Evolutionary conservation across 2,797 vertebrate species (phyloP).

Genomic region (Malacoraja senta): DNA sequence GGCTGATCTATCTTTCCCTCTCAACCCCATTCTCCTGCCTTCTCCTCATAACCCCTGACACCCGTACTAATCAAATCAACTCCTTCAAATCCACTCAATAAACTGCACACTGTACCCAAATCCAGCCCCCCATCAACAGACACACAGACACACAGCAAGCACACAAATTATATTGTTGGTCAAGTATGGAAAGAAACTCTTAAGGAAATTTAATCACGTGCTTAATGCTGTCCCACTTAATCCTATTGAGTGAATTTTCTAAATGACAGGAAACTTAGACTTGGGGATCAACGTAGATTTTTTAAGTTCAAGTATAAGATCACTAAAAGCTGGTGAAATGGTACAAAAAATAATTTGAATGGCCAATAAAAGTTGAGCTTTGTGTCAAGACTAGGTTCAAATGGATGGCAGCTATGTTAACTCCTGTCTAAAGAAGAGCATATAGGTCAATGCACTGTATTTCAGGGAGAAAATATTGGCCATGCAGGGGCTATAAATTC

Average conservation of each 20-base stretch:
- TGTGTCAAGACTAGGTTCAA: not conserved
- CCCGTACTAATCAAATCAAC: too few relatives aligned
- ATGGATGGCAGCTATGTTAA: not conserved
- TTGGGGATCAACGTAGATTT: not conserved
- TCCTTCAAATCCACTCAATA: not conserved
- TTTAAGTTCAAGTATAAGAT: not conserved
- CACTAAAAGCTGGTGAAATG: not conserved
- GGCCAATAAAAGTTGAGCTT: not conserved
- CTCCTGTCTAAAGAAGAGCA: not conserved
- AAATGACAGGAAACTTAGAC: not conserved
- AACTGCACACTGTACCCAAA: not conserved
- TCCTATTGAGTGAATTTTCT: not conserved
- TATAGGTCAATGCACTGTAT: not conserved
- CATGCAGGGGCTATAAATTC: not conserved
- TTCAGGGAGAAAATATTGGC: not conserved
- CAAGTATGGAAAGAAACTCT: not conserved
- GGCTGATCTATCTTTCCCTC: too few relatives aligned
- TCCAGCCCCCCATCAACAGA: not conserved
- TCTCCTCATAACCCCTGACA: too few relatives aligned
- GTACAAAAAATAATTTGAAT: not conserved
- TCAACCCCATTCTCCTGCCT: too few relatives aligned
- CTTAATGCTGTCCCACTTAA: not conserved
- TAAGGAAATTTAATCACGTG: not conserved
- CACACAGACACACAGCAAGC: not conserved
- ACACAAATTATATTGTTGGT: not conserved